A percentile compares a stretch with the other conserved stretches of the same genome.
Evolutionary conservation across 2,888 invertebrate genomes (phyloP).

Genomic region (Aphelenchoides bicaudatus): DNA sequence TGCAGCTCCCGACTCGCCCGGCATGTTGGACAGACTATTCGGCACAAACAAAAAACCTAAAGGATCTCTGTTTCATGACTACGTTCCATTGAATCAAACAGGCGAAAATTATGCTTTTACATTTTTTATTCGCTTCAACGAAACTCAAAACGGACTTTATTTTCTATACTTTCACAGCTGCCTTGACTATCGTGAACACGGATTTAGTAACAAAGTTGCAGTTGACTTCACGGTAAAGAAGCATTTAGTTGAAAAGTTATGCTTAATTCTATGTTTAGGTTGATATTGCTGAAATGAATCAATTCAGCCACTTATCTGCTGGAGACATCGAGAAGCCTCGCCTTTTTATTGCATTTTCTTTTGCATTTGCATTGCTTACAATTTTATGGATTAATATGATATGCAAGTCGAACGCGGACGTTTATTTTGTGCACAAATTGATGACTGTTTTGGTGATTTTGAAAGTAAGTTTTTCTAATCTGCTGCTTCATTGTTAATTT

Average conservation of each 20-base stretch:
- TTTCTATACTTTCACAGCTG: slow-evolving; percentile 93
- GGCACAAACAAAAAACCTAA: not conserved
- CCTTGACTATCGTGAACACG: slow-evolving; percentile 65
- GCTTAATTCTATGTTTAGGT: slow-evolving; percentile 66
- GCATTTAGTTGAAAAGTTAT: not conserved
- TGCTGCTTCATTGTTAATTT: slow-evolving; percentile 5
- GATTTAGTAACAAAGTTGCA: slow-evolving; percentile 54
- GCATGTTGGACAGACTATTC: not conserved
- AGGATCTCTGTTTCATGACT: slow-evolving; percentile 27
- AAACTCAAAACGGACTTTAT: slow-evolving; percentile 75
- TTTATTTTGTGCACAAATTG: slow-evolving; percentile 90
- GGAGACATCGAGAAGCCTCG: slow-evolving; percentile 93
- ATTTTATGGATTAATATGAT: slow-evolving; percentile 86
- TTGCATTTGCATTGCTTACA: slow-evolving; percentile 82
- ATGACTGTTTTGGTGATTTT: slow-evolving; percentile 89
- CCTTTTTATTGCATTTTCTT: slow-evolving; percentile 83
- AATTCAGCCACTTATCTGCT: slow-evolving; percentile 59
- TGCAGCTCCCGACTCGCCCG: not conserved
- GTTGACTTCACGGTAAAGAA: slow-evolving; percentile 53
- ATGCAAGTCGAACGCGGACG: slow-evolving; percentile 66
- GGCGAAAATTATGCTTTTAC: slow-evolving; percentile 36
- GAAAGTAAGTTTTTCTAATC: slow-evolving; percentile 70
- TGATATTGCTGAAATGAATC: slow-evolving; percentile 79
- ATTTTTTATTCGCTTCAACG: slow-evolving; percentile 53
- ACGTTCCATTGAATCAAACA: slow-evolving; percentile 31